Evolutionary conservation across 2,888 invertebrate genomes (phyloP).

Genomic region (Nasonia oneida): DNA sequence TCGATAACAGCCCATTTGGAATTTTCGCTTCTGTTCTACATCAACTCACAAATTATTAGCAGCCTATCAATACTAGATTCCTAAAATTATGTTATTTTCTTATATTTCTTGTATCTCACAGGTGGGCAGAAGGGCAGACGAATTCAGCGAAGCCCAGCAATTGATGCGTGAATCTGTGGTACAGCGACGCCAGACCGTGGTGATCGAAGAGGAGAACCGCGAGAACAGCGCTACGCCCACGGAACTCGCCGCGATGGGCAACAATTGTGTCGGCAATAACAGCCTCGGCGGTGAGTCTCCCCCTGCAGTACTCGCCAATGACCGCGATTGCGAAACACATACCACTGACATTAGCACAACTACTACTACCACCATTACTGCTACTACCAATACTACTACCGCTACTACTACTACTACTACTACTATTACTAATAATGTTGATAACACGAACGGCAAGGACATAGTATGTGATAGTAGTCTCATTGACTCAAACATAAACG

Average conservation of each 20-base stretch:
- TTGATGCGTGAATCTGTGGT: constrained; percentile 87
- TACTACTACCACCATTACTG: constrained; percentile 29
- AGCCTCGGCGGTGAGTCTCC: constrained; percentile 77
- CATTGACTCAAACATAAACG: constrained; percentile 68
- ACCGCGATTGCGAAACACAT: constrained; percentile 56
- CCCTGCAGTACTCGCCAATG: constrained; percentile 60
- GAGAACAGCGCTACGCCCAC: constrained; percentile 73
- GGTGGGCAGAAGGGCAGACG: constrained; percentile 88
- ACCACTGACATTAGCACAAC: constrained; percentile 60
- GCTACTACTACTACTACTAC: constrained; percentile 42
- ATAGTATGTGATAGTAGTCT: constrained; percentile 64
- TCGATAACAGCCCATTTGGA: background rate
- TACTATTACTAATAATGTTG: constrained; percentile 55
- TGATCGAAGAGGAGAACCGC: constrained; percentile 70
- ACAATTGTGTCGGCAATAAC: constrained; percentile 69
- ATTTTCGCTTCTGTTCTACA: background rate
- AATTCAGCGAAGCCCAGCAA: constrained; percentile 90
- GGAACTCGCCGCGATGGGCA: constrained; percentile 64
- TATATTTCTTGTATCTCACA: constrained; percentile 60
- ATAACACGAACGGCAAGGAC: constrained; percentile 66
- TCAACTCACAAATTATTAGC: background rate
- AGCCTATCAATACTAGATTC: no score
- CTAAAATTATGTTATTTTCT: background rate
- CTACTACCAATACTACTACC: constrained; percentile 34
- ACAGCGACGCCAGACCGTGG: constrained; percentile 74